Percentiles rank a stretch among this genome's conserved stretches.
These are phyloP conservation scores for Dasyprocta punctata DNA, from an alignment of 2,113 vertebrate genomes.

Conservation along the genomic window DNA sequence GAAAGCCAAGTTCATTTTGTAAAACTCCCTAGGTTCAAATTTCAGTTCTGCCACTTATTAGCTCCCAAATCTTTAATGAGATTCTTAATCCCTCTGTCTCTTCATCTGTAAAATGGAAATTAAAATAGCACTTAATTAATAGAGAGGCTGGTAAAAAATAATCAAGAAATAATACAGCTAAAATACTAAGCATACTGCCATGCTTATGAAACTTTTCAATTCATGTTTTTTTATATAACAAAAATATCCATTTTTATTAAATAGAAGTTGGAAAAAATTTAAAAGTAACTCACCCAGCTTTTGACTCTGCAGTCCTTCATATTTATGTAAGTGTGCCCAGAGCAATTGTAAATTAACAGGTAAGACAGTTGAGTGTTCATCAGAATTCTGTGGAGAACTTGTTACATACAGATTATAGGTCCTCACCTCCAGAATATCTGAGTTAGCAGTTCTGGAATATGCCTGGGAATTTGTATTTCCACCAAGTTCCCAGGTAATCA, in stretches of 20 bases:
- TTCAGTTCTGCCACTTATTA: slow-evolving; percentile 61
- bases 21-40: slow-evolving; percentile 64
- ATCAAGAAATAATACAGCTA: slow-evolving; percentile 25
- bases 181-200: slow-evolving; percentile 9
- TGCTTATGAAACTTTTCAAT: not conserved
- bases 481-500: not conserved
- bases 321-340: not conserved
- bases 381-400: not conserved
- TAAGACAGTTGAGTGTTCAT: not conserved
- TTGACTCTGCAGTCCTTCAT: not conserved
- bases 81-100: slow-evolving; percentile 60
- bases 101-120: slow-evolving; percentile 71
- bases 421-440: not conserved
- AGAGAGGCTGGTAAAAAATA: slow-evolving; percentile 14
- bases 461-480: not conserved
- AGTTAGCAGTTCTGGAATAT: not conserved
- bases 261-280: not conserved
- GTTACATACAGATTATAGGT: not conserved
- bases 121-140: slow-evolving; percentile 64
- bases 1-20: slow-evolving; percentile 41
- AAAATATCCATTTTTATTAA: not conserved
- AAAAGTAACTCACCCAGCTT: not conserved
- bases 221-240: not conserved
- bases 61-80: slow-evolving; percentile 65
- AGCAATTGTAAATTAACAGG: not conserved